Base-by-base conservation (phyloP, 2,113 vertebrate species). In the Osmerus mordax region DNA sequence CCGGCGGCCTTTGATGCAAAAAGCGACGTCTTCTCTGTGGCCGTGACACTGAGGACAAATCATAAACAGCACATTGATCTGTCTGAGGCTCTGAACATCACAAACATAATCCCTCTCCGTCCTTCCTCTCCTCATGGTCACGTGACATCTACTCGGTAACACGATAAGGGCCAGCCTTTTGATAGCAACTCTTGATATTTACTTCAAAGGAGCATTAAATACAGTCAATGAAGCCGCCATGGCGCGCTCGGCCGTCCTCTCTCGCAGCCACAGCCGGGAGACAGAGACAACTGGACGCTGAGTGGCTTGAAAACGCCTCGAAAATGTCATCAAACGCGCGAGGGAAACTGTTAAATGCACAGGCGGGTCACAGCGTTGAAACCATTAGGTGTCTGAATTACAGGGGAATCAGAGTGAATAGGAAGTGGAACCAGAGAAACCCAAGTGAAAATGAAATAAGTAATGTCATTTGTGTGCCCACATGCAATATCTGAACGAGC, bases 131-230 rank as follows among this genome's bases (percentile, higher is more conserved):
- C 63, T 36, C 29, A 4, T 4, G 28, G 15, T n/a, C 54, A 56
- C 16, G 3, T 56, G 54, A 56, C n/a, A n/a, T 15, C 54, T 7
- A 1, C 3, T n/a, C 54, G 1, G 14, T 56, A 18, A 56, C 67
- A 68, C 15, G 76, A 82, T 81, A 74, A 72, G 14, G 61, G 73
- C 78, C 73, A 78, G 78, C 67, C 72, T 76, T 78, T 74, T 67
- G 80, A 87, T 81, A 58, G 65, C 36, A 72, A 76, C 78, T 81
- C 81, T 82, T 86, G 81, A 84, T 89, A 82, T 88, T 87, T 80
- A 78, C 77, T 83, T 83, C 75, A 87, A 82, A 81, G 60, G 62
- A 53, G 67, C 61, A 81, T 89, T 84, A 89, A 73, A 77, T 69
- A 80, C 83, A 84, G 79, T 66, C 85, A 85, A 87, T 89, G 85